Evolutionary conservation across 2,113 vertebrate species (phyloP), one percentile per base, ranked within the genome.

Genomic region (Setophaga petechia): DNA sequence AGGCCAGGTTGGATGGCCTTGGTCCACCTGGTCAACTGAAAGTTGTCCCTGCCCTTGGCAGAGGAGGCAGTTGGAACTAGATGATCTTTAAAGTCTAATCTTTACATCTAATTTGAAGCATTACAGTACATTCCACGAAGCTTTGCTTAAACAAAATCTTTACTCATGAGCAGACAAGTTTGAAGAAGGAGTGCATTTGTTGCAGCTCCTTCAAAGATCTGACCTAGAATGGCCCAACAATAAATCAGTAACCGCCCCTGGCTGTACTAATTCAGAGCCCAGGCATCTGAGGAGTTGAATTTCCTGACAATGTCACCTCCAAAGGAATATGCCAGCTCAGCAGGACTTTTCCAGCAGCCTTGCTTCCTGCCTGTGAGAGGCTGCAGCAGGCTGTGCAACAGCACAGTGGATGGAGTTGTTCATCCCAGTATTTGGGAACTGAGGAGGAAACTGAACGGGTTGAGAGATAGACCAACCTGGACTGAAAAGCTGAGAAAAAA

Each of bases 1-100:
- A 77, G 47, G 72, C 2, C 41, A 71, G 35, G 31, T 6, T 13
- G 35, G 24, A 57, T 12, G 17, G 14, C 37, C 37, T 39, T 39
- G 37, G 37, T 39, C 25, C 11, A 20, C 35, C 15, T 23, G 17
- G 25, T 23, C n/a, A 14, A 43, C n/a, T 20, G n/a, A 35, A 69
- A 77, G 15, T 22, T 43, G 31, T 9, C 55, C 35, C 47, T 20
- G n/a, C 18, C 31, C 57, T 37, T 0, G 0, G 63, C 18, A 41
- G 18, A 44, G 54, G 21, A 1, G 1, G 10, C 27, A 54, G 22
- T 0, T 49, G 31, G 35, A 71, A 67, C 19, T 5, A 39, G 31
- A 57, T 49, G 15, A 49, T 43, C 72, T 77, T 27, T 49, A 84
- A 49, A 8, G 12, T 57, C 31, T 54, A 19, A 31, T 31, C 28